Base-by-base conservation (phyloP, 2,888 invertebrate species). In the Andrena hattorfiana region DNA sequence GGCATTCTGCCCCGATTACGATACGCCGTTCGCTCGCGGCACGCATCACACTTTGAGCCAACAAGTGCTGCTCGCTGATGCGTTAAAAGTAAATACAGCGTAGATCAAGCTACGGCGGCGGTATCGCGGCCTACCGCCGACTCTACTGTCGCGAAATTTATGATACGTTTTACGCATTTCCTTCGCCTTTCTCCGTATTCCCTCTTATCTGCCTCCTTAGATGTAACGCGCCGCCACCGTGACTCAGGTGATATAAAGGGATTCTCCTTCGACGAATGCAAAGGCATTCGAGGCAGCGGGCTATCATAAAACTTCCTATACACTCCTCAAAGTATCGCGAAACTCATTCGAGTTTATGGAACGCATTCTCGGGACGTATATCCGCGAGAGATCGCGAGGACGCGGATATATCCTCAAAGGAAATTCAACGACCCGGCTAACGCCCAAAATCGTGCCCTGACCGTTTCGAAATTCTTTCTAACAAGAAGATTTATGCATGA, bases 271-370 rank as follows among this genome's bases (percentile, higher is more conserved):
- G 73, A 73, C 77, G 84, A 84, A 86, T 72, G 60, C 74, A 77
- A 81, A 81, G 72, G 74, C 77, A 75, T 75, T 84, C 75, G 64
- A 78, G 42, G 56, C 72, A 63, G 74, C 62, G 64, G 60, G 74
- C 60, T 68, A 77, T 84, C 84, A 68, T 86, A 86, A 86, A 86
- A 81, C 86, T 77, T 77, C 75, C 76, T 73, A 77, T 84, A 84
- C 74, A 42, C 59, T 81, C 81, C 70, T 73, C 76, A 75, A 63
- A 84, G 77, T 81, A 81, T 84, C 79, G 77, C 79, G 64, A 86
- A 86, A 81, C 79, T 83, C 83, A 75, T 83, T 75, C 72, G 74
- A 77, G 74, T 85, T 85, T 83, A 77, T 80, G 80, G 63, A 80
- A 77, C 62, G 59, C 83, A 77, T 85, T 80, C 72, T 62, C 28